A percentile compares a stretch with the other conserved stretches of the same genome.
Conservation (phyloP, 2,888 invertebrate species). For the Gryllus longicercus region DNA sequence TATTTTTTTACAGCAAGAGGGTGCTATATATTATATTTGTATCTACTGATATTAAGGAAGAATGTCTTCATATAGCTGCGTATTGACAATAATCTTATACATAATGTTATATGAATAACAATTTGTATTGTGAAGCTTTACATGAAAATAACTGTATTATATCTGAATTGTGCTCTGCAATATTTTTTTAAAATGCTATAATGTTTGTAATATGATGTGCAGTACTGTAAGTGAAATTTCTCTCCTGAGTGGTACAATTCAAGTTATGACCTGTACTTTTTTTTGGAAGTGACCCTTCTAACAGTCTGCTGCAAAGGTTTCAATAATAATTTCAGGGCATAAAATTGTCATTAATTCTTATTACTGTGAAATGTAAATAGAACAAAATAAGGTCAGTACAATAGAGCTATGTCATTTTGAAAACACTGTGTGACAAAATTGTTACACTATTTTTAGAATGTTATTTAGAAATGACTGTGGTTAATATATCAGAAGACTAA, state of each 20-base stretch:
- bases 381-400: too few relatives aligned
- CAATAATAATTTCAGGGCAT: not conserved
- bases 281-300: not conserved
- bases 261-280: not conserved
- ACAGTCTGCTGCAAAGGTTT: not conserved
- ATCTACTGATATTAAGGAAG: not conserved
- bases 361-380: too few relatives aligned
- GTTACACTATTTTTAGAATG: too few relatives aligned
- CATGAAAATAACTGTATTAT: not conserved
- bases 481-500: too few relatives aligned
- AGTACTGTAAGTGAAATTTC: not conserved
- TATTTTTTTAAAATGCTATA: constrained; percentile 17
- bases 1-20: constrained; percentile 17
- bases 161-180: constrained; percentile 17
- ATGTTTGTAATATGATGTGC: constrained; percentile 11
- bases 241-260: constrained; percentile 9
- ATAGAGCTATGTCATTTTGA: too few relatives aligned
- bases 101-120: not conserved
- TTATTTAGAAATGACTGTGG: too few relatives aligned
- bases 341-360: not conserved
- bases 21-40: constrained; percentile 6
- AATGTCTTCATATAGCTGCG: constrained; percentile 17
- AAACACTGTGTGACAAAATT: too few relatives aligned
- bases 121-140: constrained; percentile 11
- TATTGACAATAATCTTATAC: constrained; percentile 11